Percentiles rank a stretch among this genome's conserved stretches.
Conservation (phyloP, 2,797 vertebrate species). For the Pyrocephalus nanus region DNA sequence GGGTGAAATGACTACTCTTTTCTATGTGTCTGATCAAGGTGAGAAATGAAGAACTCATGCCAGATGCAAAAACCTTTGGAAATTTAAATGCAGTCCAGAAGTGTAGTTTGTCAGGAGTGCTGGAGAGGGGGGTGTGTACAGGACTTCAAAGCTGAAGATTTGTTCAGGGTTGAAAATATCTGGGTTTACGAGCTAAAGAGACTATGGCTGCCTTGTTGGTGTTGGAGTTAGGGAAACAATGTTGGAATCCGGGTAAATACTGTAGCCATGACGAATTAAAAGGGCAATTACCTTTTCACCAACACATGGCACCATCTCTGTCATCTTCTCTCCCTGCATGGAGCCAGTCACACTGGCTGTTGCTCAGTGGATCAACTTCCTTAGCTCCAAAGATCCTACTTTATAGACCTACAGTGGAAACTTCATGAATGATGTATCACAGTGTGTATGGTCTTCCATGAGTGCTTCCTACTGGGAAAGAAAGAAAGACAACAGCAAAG, state of each 20-base stretch:
- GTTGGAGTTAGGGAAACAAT: neutral
- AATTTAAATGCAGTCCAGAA: neutral
- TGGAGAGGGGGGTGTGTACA: too few species aligned
- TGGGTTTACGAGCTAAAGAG: neutral
- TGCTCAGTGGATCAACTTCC: neutral
- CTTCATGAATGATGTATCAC: neutral
- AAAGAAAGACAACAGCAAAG: neutral
- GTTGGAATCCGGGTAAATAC: neutral
- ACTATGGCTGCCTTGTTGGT: fast-evolving
- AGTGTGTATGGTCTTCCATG: neutral
- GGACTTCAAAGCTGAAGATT: neutral
- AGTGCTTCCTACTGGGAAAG: neutral
- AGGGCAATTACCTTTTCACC: fast-evolving
- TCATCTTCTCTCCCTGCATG: neutral
- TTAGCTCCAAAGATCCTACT: neutral
- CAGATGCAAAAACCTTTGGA: neutral
- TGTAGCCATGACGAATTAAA: neutral
- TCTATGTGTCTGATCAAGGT: neutral
- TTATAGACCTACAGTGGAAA: neutral
- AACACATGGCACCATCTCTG: neutral
- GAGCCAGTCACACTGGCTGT: neutral
- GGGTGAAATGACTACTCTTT: conserved; percentile 24
- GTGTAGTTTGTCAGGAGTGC: neutral
- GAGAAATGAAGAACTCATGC: neutral
- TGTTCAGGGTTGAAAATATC: neutral